Evolutionary conservation across 2,888 invertebrate species (phyloP), one percentile per base, ranked within the genome.

Genomic region (Digitonthophagus gazella): DNA sequence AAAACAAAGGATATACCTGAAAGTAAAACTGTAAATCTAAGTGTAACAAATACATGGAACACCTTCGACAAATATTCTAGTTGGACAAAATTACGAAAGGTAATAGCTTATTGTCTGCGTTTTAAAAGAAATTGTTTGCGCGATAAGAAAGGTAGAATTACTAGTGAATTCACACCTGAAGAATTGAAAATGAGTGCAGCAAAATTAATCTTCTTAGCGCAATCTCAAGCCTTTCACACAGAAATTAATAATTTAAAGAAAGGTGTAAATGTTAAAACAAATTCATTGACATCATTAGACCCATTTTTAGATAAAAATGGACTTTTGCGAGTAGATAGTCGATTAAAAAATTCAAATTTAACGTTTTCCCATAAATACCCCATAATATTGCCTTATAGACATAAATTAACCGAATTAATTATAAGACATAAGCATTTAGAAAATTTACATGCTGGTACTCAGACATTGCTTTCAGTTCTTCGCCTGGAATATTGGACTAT

Each of bases 271-370:
- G 58, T 15, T 18, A 58, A 15, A 16, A 58, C 15, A n/a, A 58
- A 15, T 58, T 58, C 16, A 8, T 15, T 58, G 15, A 58, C 8
- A 15, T 8, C 58, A 58, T 66, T 8, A 58, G 68, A 22, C 71
- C 67, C 74, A 3, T 74, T 72, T 58, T 16, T 76, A 4, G 75
- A 77, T 16, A 22, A 72, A 2, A 14, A 57, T 6, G 68, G 64
- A 3, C 66, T 72, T 11, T 11, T 74, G 8, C 67, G 71, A 58
- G 68, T 72, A 57, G 69, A 71, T 8, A 69, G 71, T 15, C 58
- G 58, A 2, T 58, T 58, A 15, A 15, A 58, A 58, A 58, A 58
- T 58, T 16, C 58, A 15, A 18, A 58, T 57, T 68, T 28, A 1
- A 68, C n/a, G 55, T 63, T 65, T 56, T 57, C 68, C 57, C 28